These are phyloP conservation scores for Sphaerophoria taeniata DNA, from an alignment of 2,888 invertebrate species.

Conservation along the genomic window DNA sequence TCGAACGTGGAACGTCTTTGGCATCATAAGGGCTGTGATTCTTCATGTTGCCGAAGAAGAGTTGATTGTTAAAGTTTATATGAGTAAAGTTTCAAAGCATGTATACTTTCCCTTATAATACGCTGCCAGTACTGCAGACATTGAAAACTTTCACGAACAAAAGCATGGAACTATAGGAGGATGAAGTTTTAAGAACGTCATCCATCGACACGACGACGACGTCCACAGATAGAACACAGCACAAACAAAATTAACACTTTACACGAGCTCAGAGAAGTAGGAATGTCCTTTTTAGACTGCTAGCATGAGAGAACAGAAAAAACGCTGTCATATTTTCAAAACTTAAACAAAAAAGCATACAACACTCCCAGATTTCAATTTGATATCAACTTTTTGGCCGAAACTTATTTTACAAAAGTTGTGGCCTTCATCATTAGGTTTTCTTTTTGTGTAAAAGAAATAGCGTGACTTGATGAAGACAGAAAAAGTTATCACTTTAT, in stretches of 20 bases:
- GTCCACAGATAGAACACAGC: not conserved
- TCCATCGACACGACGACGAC: not conserved
- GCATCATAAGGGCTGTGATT: not conserved
- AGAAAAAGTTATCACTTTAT: constrained; percentile 47
- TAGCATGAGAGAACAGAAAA: constrained; percentile 31
- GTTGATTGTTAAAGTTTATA: constrained; percentile 22
- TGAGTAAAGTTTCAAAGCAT: constrained; percentile 32
- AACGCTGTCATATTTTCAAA: constrained; percentile 35
- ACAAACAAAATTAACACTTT: not conserved
- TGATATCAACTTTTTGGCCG: constrained; percentile 8
- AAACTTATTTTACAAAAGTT: constrained; percentile 47
- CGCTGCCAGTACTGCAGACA: not conserved
- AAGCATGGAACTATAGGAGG: not conserved
- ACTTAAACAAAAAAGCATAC: not conserved
- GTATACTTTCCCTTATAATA: not conserved
- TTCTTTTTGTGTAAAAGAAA: constrained; percentile 13
- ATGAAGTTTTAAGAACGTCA: constrained; percentile 12
- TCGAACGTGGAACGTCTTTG: not conserved
- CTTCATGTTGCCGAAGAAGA: not conserved
- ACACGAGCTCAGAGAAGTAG: not conserved
- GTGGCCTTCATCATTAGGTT: constrained; percentile 30
- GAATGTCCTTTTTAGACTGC: constrained; percentile 13
- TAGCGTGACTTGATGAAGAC: constrained; percentile 42
- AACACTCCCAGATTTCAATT: constrained; percentile 23
- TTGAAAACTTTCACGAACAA: constrained; percentile 17